phyloP scores from a whole-genome alignment of 2,888 invertebrate species.

The Gastrophysa polygoni region DNA sequence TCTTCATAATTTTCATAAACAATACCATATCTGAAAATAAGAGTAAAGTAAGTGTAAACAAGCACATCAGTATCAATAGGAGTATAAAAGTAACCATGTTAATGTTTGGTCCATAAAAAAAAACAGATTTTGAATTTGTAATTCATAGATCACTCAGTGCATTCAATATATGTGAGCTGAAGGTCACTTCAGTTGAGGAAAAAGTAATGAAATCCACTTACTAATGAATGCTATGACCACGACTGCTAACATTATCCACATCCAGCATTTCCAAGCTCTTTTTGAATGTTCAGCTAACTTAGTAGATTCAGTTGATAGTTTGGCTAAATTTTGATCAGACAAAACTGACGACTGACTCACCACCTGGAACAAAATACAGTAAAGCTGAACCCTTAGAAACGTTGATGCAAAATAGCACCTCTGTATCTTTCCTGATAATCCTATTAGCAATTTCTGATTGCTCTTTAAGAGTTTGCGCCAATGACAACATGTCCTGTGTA shows the following conservation, averaged over 20 bases:
- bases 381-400: not conserved
- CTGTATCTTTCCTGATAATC: constrained; percentile 88
- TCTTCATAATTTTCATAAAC: constrained; percentile 91
- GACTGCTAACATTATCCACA: constrained; percentile 87
- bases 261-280: constrained; percentile 92
- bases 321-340: constrained; percentile 78
- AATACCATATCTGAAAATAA: constrained; percentile 82
- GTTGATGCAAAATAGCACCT: no score
- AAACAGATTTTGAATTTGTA: no score
- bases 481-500: constrained; percentile 90
- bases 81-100: no score
- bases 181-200: no score
- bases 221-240: constrained; percentile 88
- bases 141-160: no score
- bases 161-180: no score
- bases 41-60: no score
- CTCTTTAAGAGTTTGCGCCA: constrained; percentile 87
- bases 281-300: constrained; percentile 84
- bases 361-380: constrained; percentile 58
- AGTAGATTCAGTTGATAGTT: constrained; percentile 80
- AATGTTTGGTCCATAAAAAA: no score
- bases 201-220: constrained; percentile 66
- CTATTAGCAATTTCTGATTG: constrained; percentile 88
- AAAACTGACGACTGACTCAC: constrained; percentile 77
- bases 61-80: constrained; percentile 7